Conservation (phyloP, 2,888 invertebrate genomes). For the Temnothorax ravouxi region DNA sequence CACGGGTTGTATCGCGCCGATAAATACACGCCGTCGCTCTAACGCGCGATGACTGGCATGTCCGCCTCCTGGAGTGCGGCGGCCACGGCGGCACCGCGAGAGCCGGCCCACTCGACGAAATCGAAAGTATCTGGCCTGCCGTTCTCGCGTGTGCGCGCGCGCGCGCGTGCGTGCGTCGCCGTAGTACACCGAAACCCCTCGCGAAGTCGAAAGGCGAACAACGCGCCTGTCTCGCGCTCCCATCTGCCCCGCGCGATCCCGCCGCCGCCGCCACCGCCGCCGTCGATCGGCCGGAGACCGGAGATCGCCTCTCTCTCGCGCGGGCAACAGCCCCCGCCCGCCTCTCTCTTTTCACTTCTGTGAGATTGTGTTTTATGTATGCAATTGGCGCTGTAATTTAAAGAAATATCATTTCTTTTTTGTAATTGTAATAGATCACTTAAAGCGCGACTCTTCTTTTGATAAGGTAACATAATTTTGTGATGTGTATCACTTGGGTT, state of each 20-base stretch:
- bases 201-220: constrained; percentile 72
- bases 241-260: constrained; percentile 46
- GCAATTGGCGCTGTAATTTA: too few species aligned
- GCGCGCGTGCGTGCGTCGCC: constrained; percentile 23
- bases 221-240: constrained; percentile 66
- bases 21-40: constrained; percentile 39
- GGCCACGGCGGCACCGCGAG: constrained; percentile 56
- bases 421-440: too few species aligned
- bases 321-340: constrained; percentile 43
- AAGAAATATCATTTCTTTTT: too few species aligned
- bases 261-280: not conserved
- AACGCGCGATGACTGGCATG: constrained; percentile 59
- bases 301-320: constrained; percentile 41
- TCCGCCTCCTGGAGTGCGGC: constrained; percentile 57
- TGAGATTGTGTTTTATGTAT: not conserved
- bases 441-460: too few species aligned
- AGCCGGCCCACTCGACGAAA: constrained; percentile 60
- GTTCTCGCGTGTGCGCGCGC: constrained; percentile 52
- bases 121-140: constrained; percentile 41
- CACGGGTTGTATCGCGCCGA: constrained; percentile 10
- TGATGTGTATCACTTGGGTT: too few species aligned
- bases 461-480: too few species aligned
- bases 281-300: constrained; percentile 43
- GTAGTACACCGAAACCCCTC: constrained; percentile 59
- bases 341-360: constrained; percentile 24